A percentile compares a stretch with the other conserved stretches of the same genome.
Conservation (phyloP, 2,113 vertebrate genomes). For the Enhydra lutris region DNA sequence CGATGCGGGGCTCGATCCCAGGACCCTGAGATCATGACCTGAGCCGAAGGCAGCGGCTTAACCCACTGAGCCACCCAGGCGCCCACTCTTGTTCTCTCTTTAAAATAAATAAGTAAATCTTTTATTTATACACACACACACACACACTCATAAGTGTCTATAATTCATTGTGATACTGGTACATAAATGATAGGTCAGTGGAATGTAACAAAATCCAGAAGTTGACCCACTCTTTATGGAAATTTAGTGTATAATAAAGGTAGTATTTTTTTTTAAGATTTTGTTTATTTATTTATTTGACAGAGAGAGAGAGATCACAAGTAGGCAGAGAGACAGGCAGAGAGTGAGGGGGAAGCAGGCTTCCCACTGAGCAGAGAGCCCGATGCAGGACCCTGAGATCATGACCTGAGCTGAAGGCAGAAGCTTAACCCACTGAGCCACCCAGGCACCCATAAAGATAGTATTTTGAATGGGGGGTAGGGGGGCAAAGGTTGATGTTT, state of each 20-base stretch:
- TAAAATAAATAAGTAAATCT: neutral
- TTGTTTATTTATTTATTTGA: too few species aligned
- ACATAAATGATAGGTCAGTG: neutral
- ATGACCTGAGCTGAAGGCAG: too few species aligned
- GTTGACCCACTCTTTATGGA: neutral
- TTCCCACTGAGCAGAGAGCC: too few species aligned
- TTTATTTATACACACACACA: neutral
- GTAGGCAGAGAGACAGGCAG: too few species aligned
- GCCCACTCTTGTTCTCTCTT: neutral
- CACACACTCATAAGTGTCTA: neutral
- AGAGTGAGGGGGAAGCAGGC: too few species aligned
- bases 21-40: too few species aligned
- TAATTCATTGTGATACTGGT: neutral
- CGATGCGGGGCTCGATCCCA: too few species aligned
- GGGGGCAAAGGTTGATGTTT: neutral
- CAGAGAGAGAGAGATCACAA: too few species aligned
- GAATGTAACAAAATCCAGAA: neutral
- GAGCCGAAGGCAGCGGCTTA: too few species aligned
- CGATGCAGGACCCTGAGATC: too few species aligned
- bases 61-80: too few species aligned
- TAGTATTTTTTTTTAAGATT: neutral
- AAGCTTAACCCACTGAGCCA: too few species aligned
- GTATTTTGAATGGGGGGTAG: neutral
- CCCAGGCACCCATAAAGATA: neutral
- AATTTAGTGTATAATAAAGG: neutral